These are phyloP conservation scores for Cheiracanthium punctorium DNA, from an alignment of 2,888 invertebrate species.

Conservation along the genomic window DNA sequence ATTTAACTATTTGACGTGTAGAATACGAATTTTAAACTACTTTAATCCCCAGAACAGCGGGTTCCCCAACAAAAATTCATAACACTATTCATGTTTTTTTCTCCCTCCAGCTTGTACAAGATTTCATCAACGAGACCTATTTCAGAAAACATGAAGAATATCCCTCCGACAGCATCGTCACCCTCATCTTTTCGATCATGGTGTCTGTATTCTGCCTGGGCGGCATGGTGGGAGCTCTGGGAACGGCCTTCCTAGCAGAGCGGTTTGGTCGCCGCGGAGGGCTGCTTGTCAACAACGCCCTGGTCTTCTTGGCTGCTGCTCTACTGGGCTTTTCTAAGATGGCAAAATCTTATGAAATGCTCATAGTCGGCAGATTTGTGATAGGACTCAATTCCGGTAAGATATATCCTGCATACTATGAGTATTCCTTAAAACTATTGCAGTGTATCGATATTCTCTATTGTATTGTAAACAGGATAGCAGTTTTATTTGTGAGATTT, in stretches of 20 bases:
- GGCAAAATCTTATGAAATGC: slow-evolving; percentile 83
- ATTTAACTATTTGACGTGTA: too few relatives aligned
- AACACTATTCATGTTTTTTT: too few relatives aligned
- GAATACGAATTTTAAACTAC: too few relatives aligned
- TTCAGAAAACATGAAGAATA: slow-evolving; percentile 77
- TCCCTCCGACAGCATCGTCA: slow-evolving; percentile 77
- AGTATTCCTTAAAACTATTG: too few relatives aligned
- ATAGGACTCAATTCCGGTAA: slow-evolving; percentile 85
- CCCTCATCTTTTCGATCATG: slow-evolving; percentile 84
- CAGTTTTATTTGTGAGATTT: too few relatives aligned
- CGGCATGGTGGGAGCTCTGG: slow-evolving; percentile 88
- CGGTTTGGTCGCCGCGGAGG: slow-evolving; percentile 84
- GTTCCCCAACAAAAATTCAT: too few relatives aligned
- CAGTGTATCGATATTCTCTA: too few relatives aligned
- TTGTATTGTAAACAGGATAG: too few relatives aligned
- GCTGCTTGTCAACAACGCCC: slow-evolving; percentile 85
- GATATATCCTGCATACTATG: too few relatives aligned
- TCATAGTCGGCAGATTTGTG: slow-evolving; percentile 85
- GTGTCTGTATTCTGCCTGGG: slow-evolving; percentile 90
- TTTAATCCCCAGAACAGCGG: too few relatives aligned
- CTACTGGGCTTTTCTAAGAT: slow-evolving; percentile 82
- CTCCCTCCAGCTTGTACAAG: slow-evolving; percentile 81
- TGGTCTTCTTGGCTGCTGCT: slow-evolving; percentile 83
- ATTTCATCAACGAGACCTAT: slow-evolving; percentile 83
- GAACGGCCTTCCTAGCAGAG: slow-evolving; percentile 81